Percentiles rank a stretch among this genome's conserved stretches.
Evolutionary conservation across 2,113 vertebrate genomes (phyloP).

Genomic region (Argyrosomus japonicus): DNA sequence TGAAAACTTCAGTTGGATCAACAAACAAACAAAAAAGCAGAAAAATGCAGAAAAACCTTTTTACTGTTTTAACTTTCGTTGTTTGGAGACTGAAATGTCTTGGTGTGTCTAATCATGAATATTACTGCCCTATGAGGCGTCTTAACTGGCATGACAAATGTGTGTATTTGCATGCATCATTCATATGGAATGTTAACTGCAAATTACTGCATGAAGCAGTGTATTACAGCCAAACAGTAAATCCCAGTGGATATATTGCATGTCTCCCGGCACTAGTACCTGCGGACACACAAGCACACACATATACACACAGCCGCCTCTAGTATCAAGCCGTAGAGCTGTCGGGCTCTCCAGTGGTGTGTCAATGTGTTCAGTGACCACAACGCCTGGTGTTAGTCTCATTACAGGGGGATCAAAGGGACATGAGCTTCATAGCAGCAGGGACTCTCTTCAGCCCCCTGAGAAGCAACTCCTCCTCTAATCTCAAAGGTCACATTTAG

Average conservation of each 20-base stretch:
- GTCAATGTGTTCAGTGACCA: conserved; percentile 81
- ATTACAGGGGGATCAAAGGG: conserved; percentile 81
- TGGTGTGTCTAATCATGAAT: conserved; percentile 17
- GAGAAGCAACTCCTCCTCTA: conserved; percentile 77
- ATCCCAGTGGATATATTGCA: conserved; percentile 59
- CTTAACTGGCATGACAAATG: conserved; percentile 61
- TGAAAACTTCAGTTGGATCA: conserved; percentile 52
- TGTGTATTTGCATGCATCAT: conserved; percentile 66
- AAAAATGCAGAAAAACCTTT: conserved; percentile 1
- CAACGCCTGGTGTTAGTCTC: conserved; percentile 78
- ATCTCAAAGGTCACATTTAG: conserved; percentile 83
- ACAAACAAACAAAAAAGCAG: conserved; percentile 13
- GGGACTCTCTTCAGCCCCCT: conserved; percentile 75
- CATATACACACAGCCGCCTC: conserved; percentile 14
- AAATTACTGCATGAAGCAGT: conserved; percentile 54
- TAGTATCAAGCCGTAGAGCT: conserved; percentile 53
- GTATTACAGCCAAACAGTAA: conserved; percentile 58
- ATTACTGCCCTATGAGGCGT: conserved; percentile 25
- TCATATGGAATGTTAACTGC: conserved; percentile 48
- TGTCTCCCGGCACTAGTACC: conserved; percentile 55
- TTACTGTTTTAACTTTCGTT: conserved; percentile 33
- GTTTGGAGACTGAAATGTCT: conserved; percentile 36
- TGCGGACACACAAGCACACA: conserved; percentile 37
- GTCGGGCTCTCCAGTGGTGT: conserved; percentile 72
- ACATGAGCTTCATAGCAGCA: conserved; percentile 81